phyloP scores from a whole-genome alignment of 2,888 invertebrate species.

The Chalcis sispes region DNA sequence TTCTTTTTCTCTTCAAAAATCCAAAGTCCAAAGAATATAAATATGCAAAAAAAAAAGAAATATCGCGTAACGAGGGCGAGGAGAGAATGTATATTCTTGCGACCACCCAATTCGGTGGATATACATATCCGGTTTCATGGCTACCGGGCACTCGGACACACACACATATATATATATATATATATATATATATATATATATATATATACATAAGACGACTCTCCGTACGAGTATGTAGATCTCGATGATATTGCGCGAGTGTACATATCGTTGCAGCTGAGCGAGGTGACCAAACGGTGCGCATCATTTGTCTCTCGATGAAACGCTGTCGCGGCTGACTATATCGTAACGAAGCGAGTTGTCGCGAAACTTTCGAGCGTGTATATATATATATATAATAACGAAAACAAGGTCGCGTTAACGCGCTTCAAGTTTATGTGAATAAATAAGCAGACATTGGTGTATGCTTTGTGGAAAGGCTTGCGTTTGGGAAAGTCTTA shows the following conservation, averaged over 20 bases:
- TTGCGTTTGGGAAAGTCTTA: too few relatives aligned
- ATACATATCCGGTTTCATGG: conserved; percentile 8
- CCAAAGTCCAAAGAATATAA: too few relatives aligned
- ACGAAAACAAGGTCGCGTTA: conserved; percentile 40
- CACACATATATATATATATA: too few relatives aligned
- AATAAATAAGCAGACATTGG: neutral
- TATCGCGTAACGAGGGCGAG: conserved; percentile 17
- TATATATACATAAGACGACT: too few relatives aligned
- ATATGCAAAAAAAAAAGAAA: neutral
- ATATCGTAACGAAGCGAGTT: conserved; percentile 24
- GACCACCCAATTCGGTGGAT: conserved; percentile 46
- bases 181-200: too few relatives aligned
- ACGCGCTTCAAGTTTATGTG: neutral
- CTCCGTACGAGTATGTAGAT: conserved; percentile 36
- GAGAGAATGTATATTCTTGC: neutral
- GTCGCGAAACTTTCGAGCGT: neutral
- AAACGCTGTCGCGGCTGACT: conserved; percentile 46
- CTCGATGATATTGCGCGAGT: conserved; percentile 23
- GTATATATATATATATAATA: neutral
- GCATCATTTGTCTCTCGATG: conserved; percentile 56
- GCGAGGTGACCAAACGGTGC: conserved; percentile 12
- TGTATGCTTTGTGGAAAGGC: neutral
- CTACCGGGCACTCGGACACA: conserved; percentile 15
- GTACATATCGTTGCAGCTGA: conserved; percentile 13
- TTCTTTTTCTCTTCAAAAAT: conserved; percentile 20